Evolutionary conservation across 1,140 invertebrate species (phyloP), one percentile per base, ranked within the genome.

Genomic region (Magallana ariakensis): DNA sequence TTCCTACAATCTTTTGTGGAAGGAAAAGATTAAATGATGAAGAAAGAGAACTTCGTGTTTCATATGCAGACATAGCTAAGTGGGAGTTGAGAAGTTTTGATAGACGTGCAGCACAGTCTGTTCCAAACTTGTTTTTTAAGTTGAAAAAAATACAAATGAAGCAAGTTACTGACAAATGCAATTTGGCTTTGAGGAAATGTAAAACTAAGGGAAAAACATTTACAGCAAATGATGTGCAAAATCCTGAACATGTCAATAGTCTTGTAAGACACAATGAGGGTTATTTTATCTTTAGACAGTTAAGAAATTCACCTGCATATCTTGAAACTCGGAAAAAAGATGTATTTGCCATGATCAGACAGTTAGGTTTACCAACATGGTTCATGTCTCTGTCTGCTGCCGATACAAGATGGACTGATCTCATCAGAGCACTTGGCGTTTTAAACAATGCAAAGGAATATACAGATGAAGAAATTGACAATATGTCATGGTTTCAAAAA

Each of bases 341-440:
- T 86, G 53, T 91, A 16, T 91, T 91, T 90, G 90, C 87, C 84
- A 90, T 90, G 88, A 90, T 91, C 15, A 81, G 87, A 66, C 90
- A 91, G 81, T 83, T 91, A 15, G 89, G 87, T 55, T 53, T 87
- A 85, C 84, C 89, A 84, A 87, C 87, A 56, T 90, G 75, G 83
- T 90, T 89, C 75, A 75, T 84, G 57, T 87, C 82, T 19, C 54
- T 85, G n/a, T 83, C 83, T 53, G 60, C 89, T 33, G 89, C 89
- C 58, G 89, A 90, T 82, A 89, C 89, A 60, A 83, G 70, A 58
- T 90, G 86, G 88, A 22, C 26, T 22, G 57, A 80, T 75, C 84
- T 89, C 46, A n/a, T 86, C 33, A 80, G 55, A 83, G n/a, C 62
- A n/a, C 54, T 85, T 46, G 62, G 19, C 6, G 19, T 46, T 55